Evolutionary conservation across 2,888 invertebrate species (phyloP).

Genomic region (Lasioglossum zephyrum): DNA sequence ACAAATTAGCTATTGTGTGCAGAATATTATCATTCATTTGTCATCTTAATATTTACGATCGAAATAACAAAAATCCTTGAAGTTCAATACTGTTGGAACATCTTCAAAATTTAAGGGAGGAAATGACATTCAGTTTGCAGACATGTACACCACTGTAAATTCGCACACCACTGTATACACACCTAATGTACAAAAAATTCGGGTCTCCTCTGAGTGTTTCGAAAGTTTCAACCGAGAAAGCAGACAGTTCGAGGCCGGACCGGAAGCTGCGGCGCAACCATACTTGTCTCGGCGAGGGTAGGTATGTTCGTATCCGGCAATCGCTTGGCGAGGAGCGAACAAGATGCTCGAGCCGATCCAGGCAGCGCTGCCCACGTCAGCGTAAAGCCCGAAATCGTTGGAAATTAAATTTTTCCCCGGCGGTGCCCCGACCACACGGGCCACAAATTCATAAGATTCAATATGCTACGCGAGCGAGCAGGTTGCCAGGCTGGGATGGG

Average conservation of each 20-base stretch:
- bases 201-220: neutral
- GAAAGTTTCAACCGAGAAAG: neutral
- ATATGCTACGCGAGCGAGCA: constrained; percentile 78
- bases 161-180: too few relatives aligned
- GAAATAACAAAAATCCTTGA: too few relatives aligned
- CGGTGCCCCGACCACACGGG: constrained; percentile 70
- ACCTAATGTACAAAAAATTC: neutral
- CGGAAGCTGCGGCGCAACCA: neutral
- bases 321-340: constrained; percentile 17
- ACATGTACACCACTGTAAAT: too few relatives aligned
- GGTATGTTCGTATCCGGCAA: neutral
- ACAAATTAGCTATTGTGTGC: too few relatives aligned
- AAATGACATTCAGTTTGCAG: too few relatives aligned
- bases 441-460: constrained; percentile 83
- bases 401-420: constrained; percentile 81
- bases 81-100: too few relatives aligned
- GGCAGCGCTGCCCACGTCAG: constrained; percentile 66
- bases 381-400: constrained; percentile 76
- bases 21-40: too few relatives aligned
- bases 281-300: neutral
- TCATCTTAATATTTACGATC: too few relatives aligned
- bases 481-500: constrained; percentile 60
- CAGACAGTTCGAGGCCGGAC: neutral
- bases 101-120: too few relatives aligned
- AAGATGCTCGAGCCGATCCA: constrained; percentile 40